Percentiles rank a stretch among this genome's conserved stretches.
These are phyloP conservation scores for Diarsia brunnea DNA, from an alignment of 2,888 invertebrate genomes.

Conservation along the genomic window DNA sequence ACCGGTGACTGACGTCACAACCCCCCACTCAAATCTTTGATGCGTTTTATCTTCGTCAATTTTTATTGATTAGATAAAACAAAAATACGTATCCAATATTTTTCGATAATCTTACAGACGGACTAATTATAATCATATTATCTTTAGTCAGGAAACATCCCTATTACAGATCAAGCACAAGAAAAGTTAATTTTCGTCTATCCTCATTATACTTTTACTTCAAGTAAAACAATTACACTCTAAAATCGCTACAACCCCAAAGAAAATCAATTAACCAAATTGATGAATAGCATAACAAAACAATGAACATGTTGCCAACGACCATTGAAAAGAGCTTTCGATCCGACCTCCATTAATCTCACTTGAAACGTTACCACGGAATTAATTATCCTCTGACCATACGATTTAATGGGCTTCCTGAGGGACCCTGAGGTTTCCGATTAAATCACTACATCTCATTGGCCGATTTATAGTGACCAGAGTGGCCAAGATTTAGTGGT, in stretches of 20 bases:
- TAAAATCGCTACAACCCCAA: conserved; percentile 1
- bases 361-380: conserved; percentile 87
- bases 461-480: conserved; percentile 89
- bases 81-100: too few relatives aligned
- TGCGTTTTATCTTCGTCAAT: too few relatives aligned
- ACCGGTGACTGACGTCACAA: too few relatives aligned
- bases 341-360: conserved; percentile 87
- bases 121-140: too few relatives aligned
- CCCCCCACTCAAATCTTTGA: too few relatives aligned
- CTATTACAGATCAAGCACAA: not conserved
- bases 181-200: not conserved
- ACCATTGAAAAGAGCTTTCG: conserved; percentile 85
- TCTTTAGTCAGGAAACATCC: too few relatives aligned
- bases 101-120: too few relatives aligned
- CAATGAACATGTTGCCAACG: conserved; percentile 78
- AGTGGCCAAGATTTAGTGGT: conserved; percentile 69
- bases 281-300: conserved; percentile 73
- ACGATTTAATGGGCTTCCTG: conserved; percentile 90
- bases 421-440: conserved; percentile 89
- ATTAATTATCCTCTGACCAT: conserved; percentile 91
- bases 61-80: too few relatives aligned
- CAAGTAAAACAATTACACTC: conserved; percentile 1
- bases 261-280: conserved; percentile 64
- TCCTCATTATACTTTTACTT: not conserved
- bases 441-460: conserved; percentile 91